Base-by-base conservation (phyloP, 92 coral and sea anemone genomes). In the Siderastrea radians region DNA sequence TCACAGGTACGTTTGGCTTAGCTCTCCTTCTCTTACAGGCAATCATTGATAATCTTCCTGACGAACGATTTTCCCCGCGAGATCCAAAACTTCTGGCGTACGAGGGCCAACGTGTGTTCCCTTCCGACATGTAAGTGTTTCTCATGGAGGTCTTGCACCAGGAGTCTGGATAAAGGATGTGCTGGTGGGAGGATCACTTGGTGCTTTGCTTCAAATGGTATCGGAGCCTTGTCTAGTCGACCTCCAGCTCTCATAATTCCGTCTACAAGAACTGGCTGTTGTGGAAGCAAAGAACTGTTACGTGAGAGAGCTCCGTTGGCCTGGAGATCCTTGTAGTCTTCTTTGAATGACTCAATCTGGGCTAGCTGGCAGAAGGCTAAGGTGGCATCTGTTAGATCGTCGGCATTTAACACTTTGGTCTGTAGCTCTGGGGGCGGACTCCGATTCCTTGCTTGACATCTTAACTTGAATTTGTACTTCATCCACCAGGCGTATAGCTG, bases 111-210 rank as follows among this genome's bases (percentile, higher is more conserved):
- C 16, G 86, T 70, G 44, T 87, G 86, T 8, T 72, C 75, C 48
- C 45, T 59, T 12, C 86, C 86, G 0, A 19, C 44, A 7, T 84
- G 88, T 14, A 64, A 47, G 49, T 84, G 80, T 50, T 10, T 47
- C 66, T 73, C 44, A 13, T 81, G 91, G 49, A 80, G 12, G 65
- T 88, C 81, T 67, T 76, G 87, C 14, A 54, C 84, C 8, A 89
- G 2, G 1, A 63, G 5, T 14, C 52, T 73, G 8, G 91, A 55
- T 3, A 81, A 7, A 10, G 74, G 74, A 14, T 89, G 88, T 1
- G 61, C 15, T 15, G 82, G 49, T 1, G 82, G 17, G 16, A 89
- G 77, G 15, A 88, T 8, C 7, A 64, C 79, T 66, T 82, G 88
- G 45, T 82, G 83, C 16, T 52, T 88, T 60, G 80, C 45, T 19